Base-by-base conservation (phyloP, 64 coral and sea anemone genomes). In the Montipora capricornis region DNA sequence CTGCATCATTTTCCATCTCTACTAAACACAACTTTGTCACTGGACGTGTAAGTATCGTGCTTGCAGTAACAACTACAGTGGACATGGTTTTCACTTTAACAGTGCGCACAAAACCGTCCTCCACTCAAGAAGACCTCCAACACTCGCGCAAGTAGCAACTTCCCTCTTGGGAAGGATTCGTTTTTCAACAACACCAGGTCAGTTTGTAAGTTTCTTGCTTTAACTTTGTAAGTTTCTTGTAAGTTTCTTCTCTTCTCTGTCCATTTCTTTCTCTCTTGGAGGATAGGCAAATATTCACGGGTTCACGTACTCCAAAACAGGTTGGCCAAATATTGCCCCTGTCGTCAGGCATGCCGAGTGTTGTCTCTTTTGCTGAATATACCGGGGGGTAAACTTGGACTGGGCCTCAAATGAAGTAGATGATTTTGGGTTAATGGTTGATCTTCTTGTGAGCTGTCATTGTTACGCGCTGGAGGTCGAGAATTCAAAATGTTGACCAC, bases 211-310 rank as follows among this genome's bases (percentile, higher is more conserved):
- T 90, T 90, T 49, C 61, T 67, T 49, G 24, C 0, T 26, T 0
- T 26, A n/a, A n/a, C n/a, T n/a, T n/a, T n/a, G n/a, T 26, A 26
- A 26, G 24, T 55, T 57, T 20, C 68, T 44, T 55, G 58, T 13
- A 90, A 14, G 59, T 90, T 90, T 49, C 61, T 67, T 49, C 44
- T 47, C 11, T 76, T 76, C 47, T 16, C 14, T n/a, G 19, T 60
- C 90, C 90, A 92, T 59, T 92, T 92, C 47, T 73, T 45, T 37
- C 90, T 64, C 61, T 85, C 76, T 20, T 75, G 20, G 75, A 85
- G 55, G 19, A 20, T 48, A 22, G 80, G 67, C 45, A 92, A 77
- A 51, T 92, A 92, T 16, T 92, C 47, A 15, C 46, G 74, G 45
- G 61, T 16, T 70, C 76, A 88, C 16, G 69, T 22, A 8, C 49